Evolutionary conservation across 2,797 vertebrate genomes (phyloP).

Genomic region (Decapterus maruadsi): DNA sequence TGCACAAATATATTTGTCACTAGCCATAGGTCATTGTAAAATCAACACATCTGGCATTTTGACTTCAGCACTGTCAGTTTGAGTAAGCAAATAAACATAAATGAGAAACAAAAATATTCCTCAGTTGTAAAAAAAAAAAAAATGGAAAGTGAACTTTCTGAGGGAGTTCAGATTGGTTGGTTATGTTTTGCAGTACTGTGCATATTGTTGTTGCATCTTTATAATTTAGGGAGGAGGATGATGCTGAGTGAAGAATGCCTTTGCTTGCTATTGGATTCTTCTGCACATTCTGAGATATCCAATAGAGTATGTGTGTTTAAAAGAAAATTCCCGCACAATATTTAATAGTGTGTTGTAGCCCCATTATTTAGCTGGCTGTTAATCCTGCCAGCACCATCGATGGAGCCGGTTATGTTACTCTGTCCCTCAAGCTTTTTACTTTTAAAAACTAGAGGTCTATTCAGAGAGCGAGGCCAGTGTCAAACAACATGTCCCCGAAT

Average conservation of each 20-base stretch:
- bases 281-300: not conserved
- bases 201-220: not conserved
- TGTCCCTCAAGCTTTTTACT: slow-evolving; percentile 2
- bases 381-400: no score
- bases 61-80: no score
- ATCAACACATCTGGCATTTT: not conserved
- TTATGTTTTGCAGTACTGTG: not conserved
- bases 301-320: not conserved
- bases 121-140: no score
- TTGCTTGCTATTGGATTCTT: not conserved
- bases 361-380: no score
- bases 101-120: no score
- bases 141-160: not conserved
- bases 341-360: no score
- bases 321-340: no score
- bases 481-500: not conserved
- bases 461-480: not conserved
- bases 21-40: not conserved
- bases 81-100: no score
- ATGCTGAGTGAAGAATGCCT: not conserved
- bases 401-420: slow-evolving; percentile 26
- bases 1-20: not conserved
- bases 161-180: not conserved
- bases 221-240: no score
- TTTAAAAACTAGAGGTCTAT: slow-evolving; percentile 1